phyloP scores from a whole-genome alignment of 2,113 vertebrate genomes.

The Nesogale talazaci region DNA sequence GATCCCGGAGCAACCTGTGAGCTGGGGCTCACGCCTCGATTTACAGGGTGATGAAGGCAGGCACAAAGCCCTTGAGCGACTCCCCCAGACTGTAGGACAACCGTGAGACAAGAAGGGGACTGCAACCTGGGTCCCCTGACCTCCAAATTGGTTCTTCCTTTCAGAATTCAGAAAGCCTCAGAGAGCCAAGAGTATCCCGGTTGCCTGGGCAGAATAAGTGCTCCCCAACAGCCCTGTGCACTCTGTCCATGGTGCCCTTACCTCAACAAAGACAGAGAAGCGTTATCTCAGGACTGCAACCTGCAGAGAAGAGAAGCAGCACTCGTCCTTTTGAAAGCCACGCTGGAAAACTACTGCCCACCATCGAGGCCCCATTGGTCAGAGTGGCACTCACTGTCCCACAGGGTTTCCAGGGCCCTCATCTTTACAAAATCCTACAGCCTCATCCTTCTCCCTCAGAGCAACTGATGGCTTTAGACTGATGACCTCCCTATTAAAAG shows the following conservation, averaged over 20 bases:
- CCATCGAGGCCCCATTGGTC: too few species aligned
- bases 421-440: not conserved
- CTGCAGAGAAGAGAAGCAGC: not conserved
- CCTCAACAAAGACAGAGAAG: not conserved
- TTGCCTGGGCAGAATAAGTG: accelerated
- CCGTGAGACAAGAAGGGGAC: not conserved
- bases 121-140: not conserved
- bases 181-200: not conserved
- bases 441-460: too few species aligned
- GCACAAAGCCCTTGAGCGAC: not conserved
- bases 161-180: not conserved
- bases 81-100: not conserved
- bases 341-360: too few species aligned
- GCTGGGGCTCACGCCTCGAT: not conserved
- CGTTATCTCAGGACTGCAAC: not conserved
- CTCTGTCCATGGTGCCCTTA: not conserved
- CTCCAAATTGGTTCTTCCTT: not conserved
- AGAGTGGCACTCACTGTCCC: too few species aligned
- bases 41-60: not conserved
- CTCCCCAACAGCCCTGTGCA: accelerated
- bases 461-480: not conserved
- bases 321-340: not conserved
- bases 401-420: not conserved
- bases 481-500: too few species aligned
- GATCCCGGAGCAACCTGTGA: not conserved